A percentile compares a stretch with the other conserved stretches of the same genome.
phyloP scores from a whole-genome alignment of 2,888 invertebrate species.

The Drosophila neotestacea region DNA sequence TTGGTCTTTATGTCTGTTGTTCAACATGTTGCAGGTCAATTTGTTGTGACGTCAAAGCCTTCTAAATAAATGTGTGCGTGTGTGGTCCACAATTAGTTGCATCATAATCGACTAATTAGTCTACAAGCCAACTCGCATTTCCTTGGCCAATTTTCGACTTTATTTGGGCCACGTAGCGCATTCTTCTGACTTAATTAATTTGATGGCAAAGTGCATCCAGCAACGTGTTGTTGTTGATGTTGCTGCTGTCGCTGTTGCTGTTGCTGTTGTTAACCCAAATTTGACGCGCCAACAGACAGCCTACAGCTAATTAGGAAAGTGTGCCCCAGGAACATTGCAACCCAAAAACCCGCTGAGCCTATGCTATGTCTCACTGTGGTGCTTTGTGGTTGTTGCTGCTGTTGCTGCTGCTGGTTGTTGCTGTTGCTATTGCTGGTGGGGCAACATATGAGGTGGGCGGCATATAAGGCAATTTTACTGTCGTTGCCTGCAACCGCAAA shows the following conservation, averaged over 20 bases:
- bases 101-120: constrained; percentile 75
- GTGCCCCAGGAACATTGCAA: constrained; percentile 45
- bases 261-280: constrained; percentile 64
- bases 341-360: constrained; percentile 22
- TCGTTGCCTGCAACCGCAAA: constrained; percentile 17
- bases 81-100: constrained; percentile 57
- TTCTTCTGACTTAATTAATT: constrained; percentile 74
- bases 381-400: not conserved
- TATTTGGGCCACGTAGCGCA: constrained; percentile 26
- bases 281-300: constrained; percentile 51
- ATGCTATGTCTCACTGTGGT: constrained; percentile 13
- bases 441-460: constrained; percentile 24
- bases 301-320: constrained; percentile 74
- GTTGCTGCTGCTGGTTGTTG: constrained; percentile 2
- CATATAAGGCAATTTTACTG: constrained; percentile 51
- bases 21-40: constrained; percentile 78
- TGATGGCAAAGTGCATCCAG: constrained; percentile 69
- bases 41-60: constrained; percentile 52
- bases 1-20: constrained; percentile 66
- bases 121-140: constrained; percentile 24
- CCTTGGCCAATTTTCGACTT: constrained; percentile 19
- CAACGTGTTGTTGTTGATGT: constrained; percentile 40
- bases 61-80: constrained; percentile 24
- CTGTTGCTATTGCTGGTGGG: constrained; percentile 1
- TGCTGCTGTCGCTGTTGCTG: constrained; percentile 11